A percentile compares a stretch with the other conserved stretches of the same genome.
Conservation (phyloP, 2,797 vertebrate species). For the Phalloptychus januarius region DNA sequence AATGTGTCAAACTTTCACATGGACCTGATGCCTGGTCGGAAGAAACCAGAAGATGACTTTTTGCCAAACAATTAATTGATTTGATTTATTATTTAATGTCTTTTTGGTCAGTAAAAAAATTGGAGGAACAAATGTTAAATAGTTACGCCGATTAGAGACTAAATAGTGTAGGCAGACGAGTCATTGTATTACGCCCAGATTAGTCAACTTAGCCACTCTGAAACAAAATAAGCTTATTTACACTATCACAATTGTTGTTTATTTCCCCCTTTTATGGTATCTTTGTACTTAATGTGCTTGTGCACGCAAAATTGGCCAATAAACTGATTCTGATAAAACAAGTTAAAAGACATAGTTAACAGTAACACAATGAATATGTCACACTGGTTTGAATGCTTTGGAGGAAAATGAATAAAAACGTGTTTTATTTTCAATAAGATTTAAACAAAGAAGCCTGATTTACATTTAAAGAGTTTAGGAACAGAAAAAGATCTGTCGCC, state of each 20-base stretch:
- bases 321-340: background rate
- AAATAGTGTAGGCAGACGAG: background rate
- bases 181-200: background rate
- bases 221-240: background rate
- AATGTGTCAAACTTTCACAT: slow-evolving; percentile 20
- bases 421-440: too few relatives aligned
- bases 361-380: background rate
- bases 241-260: background rate
- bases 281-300: background rate
- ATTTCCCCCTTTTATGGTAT: background rate
- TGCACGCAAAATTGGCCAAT: background rate
- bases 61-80: background rate
- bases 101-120: background rate
- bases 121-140: background rate
- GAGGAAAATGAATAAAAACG: too few relatives aligned
- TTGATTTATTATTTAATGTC: background rate
- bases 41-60: background rate
- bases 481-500: background rate
- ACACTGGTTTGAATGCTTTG: background rate
- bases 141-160: background rate
- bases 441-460: background rate
- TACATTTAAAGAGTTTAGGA: background rate
- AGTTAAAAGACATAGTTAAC: background rate
- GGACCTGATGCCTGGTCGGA: background rate
- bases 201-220: background rate